A percentile compares a stretch with the other conserved stretches of the same genome.
These are phyloP conservation scores for Octonoba sinensis DNA, from an alignment of 2,888 invertebrate species.

Conservation along the genomic window DNA sequence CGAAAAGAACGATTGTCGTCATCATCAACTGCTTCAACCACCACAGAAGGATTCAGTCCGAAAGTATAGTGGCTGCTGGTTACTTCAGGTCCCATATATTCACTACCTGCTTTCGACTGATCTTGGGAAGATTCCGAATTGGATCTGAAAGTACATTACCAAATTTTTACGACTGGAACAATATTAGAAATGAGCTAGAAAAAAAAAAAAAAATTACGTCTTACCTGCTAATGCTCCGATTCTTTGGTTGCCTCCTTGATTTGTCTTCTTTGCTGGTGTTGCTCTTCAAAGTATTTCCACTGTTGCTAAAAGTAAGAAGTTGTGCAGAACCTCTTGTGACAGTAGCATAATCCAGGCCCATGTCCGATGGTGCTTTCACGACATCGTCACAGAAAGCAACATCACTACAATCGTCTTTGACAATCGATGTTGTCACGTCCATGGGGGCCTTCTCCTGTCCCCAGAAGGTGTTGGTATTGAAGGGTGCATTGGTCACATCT, in stretches of 20 bases:
- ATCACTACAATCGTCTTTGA: constrained; percentile 40
- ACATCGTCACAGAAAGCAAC: constrained; percentile 19
- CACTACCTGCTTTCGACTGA: constrained; percentile 23
- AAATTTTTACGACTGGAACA: background rate
- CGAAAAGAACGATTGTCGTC: constrained; percentile 37
- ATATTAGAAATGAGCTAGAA: background rate
- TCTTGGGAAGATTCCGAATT: constrained; percentile 57
- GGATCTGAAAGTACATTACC: constrained; percentile 22
- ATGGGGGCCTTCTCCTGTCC: constrained; percentile 33
- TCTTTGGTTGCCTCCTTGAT: constrained; percentile 26
- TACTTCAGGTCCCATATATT: constrained; percentile 24
- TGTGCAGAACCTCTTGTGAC: constrained; percentile 30
- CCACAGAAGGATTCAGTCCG: constrained; percentile 44
- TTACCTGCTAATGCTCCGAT: constrained; percentile 52
- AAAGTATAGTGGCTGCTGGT: constrained; percentile 51
- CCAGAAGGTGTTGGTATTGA: constrained; percentile 53
- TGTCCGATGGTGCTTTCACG: constrained; percentile 22
- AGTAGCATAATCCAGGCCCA: constrained; percentile 34
- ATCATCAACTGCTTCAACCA: constrained; percentile 35
- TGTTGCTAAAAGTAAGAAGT: constrained; percentile 47
- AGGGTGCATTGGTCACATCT: constrained; percentile 33
- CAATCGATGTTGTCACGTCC: constrained; percentile 17
- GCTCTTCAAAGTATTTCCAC: constrained; percentile 54
- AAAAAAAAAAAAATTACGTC: background rate
- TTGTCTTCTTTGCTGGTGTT: constrained; percentile 35